phyloP scores from a whole-genome alignment of 2,888 invertebrate species.

The Mesodorylaimus sp. region DNA sequence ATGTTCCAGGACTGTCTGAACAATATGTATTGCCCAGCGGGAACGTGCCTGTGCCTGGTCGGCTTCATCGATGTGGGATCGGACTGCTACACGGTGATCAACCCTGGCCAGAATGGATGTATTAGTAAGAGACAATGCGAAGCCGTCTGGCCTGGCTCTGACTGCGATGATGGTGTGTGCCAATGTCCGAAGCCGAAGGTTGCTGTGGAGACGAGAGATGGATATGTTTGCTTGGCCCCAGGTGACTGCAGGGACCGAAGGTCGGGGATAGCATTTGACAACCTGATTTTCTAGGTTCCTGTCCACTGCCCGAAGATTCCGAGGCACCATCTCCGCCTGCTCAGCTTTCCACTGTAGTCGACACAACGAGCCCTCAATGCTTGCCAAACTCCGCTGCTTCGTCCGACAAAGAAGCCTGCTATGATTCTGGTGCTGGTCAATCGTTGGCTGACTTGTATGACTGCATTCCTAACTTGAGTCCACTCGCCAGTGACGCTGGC shows the following conservation, averaged over 20 bases:
- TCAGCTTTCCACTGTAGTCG: background rate
- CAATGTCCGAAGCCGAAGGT: background rate
- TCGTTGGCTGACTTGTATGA: constrained; percentile 4
- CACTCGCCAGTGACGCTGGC: background rate
- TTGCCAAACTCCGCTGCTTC: background rate
- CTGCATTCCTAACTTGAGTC: background rate
- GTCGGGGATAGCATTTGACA: no score
- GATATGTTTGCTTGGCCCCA: constrained; percentile 1
- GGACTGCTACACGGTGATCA: background rate
- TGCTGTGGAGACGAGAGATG: constrained; percentile 3
- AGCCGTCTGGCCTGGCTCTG: constrained; percentile 1
- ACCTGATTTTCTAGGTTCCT: background rate
- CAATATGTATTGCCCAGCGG: background rate
- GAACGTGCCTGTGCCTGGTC: background rate
- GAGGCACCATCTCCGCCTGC: background rate
- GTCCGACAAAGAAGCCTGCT: background rate
- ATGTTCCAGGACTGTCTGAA: background rate
- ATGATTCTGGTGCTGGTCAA: background rate
- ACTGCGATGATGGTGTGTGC: background rate
- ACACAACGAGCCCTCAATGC: background rate
- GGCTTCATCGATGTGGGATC: background rate
- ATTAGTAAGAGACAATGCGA: background rate
- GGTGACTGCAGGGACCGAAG: no score
- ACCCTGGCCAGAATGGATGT: background rate
- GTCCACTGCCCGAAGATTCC: constrained; percentile 5